Base-by-base conservation (phyloP, 2,888 invertebrate species). In the Fabriciana adippe region DNA sequence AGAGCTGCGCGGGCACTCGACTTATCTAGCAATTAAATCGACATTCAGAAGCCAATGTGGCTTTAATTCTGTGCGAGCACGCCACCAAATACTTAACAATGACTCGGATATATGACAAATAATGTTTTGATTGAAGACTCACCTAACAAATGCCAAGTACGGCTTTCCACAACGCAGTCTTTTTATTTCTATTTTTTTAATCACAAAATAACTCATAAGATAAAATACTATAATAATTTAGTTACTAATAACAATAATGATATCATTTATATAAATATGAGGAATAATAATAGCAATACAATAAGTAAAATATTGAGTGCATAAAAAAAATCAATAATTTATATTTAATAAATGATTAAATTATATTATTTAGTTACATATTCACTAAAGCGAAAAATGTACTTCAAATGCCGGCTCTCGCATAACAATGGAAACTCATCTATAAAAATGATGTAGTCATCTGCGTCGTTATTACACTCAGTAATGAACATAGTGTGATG, bases 11-110 rank as follows among this genome's bases (percentile, higher is more conserved):
- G 82, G 81, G 83, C 83, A 81, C 78, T 77, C 80, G 87, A 88
- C 87, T 90, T 92, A 92, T 92, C 92, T 87, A 81, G 88, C 91
- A 92, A 92, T 92, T 92, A 92, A 90, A 92, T 92, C 92, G 88
- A 90, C 92, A 91, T 92, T 90, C 92, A 89, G 91, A 88, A 91
- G 92, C 87, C 89, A 82, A 86, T 85, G 85, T 80, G 84, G 85
- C 83, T 87, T 88, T 88, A 90, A 71, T 89, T 88, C 89, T 79
- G 81, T 83, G 83, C 86, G 82, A 82, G 84, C 85, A 69, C 73
- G 75, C 74, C 86, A 86, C 88, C 87, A 88, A 88, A 88, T 87
- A 82, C 83, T 84, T 81, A 81, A 90, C 91, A 90, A 90, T 90
- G 90, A 87, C 87, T 88, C 84, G 87, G 85, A 87, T 89, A 83